A percentile compares a stretch with the other conserved stretches of the same genome.
phyloP scores from a whole-genome alignment of 2,888 invertebrate species.

The Arge pagana region DNA sequence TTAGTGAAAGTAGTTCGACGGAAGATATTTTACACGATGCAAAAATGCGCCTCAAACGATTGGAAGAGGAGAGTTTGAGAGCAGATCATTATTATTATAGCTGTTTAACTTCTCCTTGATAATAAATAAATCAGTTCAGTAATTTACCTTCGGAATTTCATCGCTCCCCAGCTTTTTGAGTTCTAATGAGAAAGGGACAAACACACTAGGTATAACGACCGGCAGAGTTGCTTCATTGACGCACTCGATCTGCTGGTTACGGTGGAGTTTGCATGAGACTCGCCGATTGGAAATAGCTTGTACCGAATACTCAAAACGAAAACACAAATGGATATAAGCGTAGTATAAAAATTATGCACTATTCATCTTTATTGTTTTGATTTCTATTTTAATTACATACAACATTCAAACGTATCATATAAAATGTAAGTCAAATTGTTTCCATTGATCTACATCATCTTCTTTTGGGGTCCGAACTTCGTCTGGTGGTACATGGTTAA shows the following conservation, averaged over 20 bases:
- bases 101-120: slow-evolving; percentile 42
- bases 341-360: slow-evolving; percentile 55
- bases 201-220: too few relatives aligned
- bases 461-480: slow-evolving; percentile 56
- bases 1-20: slow-evolving; percentile 54
- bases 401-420: slow-evolving; percentile 57
- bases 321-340: slow-evolving; percentile 52
- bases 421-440: slow-evolving; percentile 54
- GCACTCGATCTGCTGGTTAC: too few relatives aligned
- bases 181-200: too few relatives aligned
- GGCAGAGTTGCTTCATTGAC: too few relatives aligned
- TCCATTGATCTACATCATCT: slow-evolving; percentile 53
- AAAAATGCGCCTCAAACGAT: slow-evolving; percentile 46
- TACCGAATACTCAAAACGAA: too few relatives aligned
- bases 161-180: background rate
- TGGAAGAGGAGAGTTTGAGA: slow-evolving; percentile 51
- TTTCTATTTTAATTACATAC: slow-evolving; percentile 55
- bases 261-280: too few relatives aligned
- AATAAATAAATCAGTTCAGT: slow-evolving; percentile 28
- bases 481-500: slow-evolving; percentile 51
- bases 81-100: slow-evolving; percentile 51
- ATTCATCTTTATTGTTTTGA: slow-evolving; percentile 41
- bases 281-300: too few relatives aligned
- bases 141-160: background rate
- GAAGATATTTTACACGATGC: slow-evolving; percentile 55